Conservation (phyloP, 1,140 invertebrate species). For the Magallana gigas region DNA sequence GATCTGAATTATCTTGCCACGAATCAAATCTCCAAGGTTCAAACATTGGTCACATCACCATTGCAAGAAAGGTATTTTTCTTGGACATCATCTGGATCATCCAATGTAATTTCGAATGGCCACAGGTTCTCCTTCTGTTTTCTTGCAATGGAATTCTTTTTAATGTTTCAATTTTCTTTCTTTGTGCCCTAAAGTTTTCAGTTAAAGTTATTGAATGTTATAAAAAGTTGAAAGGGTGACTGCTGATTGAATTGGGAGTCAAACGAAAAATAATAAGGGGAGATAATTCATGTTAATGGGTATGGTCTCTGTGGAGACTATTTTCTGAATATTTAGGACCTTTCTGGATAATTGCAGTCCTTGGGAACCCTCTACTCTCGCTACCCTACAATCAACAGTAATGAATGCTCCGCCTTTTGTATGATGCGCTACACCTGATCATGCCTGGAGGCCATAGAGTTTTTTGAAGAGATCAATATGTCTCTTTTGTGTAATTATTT, state of each 20-base stretch:
- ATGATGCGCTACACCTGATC: conserved; percentile 30
- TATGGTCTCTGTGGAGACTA: background rate
- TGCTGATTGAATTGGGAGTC: background rate
- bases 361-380: conserved; percentile 1
- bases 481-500: conserved; percentile 23
- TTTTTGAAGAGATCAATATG: conserved; percentile 9
- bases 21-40: conserved; percentile 4
- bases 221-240: background rate
- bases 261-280: background rate
- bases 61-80: no score
- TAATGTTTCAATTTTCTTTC: background rate
- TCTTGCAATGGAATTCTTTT: no score
- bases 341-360: background rate
- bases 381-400: conserved; percentile 17
- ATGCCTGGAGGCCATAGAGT: background rate
- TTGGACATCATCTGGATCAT: no score
- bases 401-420: conserved; percentile 19
- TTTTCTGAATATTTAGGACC: conserved; percentile 28
- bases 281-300: conserved; percentile 25
- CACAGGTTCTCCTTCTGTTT: no score
- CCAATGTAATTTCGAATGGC: no score
- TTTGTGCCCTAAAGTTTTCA: background rate
- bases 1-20: conserved; percentile 1
- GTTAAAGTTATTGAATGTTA: background rate
- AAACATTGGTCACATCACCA: background rate